Evolutionary conservation across 2,888 invertebrate species (phyloP), one percentile per base, ranked within the genome.

Genomic region (Cheilosia variabilis): DNA sequence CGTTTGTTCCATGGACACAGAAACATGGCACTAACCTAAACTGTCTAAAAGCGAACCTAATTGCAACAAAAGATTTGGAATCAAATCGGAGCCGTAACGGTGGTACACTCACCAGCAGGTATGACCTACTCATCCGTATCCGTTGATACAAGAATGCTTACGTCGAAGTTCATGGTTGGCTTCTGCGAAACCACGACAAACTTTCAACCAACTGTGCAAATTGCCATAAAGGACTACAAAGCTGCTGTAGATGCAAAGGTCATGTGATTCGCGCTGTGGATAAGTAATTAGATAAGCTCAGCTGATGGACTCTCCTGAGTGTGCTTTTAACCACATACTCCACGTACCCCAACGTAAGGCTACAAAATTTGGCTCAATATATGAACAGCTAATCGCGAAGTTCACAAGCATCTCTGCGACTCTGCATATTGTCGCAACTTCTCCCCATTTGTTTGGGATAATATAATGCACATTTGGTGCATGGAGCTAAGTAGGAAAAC

Each of bases 271-370:
- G 17, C 47, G 47, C 15, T 15, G 17, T n/a, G 45, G 15, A 45
- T 45, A 45, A 45, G 45, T 45, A 47, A 47, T n/a, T 19, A 47
- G 47, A 47, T 47, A 47, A 47, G 47, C 47, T 47, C 10, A 19
- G 9, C 19, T 17, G 47, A 47, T 47, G 47, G 47, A 47, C 47
- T 47, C 17, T 7, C 19, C 47, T 17, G 17, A 47, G n/a, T 19
- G 9, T 9, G 47, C 6, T 47, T 17, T 4, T 47, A 19, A 47
- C 19, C 47, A 47, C 47, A 17, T 47, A 19, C 45, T 19, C 17
- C n/a, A 45, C 45, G 47, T 47, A 47, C 19, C 19, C 9, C 7
- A 47, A 47, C 9, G 10, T 19, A 10, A 47, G 19, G 17, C 47
- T 1, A 47, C 17, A 17, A 47, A 47, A 17, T 43, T n/a, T n/a